phyloP scores from a whole-genome alignment of 2,113 vertebrate genomes.

The Ranitomeya variabilis region DNA sequence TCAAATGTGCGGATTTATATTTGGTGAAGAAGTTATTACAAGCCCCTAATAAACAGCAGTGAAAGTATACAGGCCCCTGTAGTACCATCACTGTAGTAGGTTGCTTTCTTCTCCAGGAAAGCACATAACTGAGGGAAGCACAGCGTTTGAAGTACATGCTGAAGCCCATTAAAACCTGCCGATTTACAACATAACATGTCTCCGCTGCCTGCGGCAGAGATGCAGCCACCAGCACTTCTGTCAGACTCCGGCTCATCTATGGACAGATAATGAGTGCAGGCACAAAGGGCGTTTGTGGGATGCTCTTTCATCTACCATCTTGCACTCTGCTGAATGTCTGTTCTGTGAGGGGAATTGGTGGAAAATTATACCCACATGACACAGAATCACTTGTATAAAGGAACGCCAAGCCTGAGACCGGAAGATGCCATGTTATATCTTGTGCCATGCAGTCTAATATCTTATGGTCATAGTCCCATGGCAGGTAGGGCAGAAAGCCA shows the following conservation, averaged over 20 bases:
- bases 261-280: background rate
- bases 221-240: conserved; percentile 28
- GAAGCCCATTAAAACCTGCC: conserved; percentile 34
- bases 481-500: background rate
- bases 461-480: background rate
- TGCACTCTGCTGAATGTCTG: conserved; percentile 23
- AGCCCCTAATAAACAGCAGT: background rate
- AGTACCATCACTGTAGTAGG: background rate
- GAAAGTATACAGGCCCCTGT: background rate
- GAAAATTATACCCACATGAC: background rate
- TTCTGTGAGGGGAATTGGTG: background rate
- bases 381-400: background rate
- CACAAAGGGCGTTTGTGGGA: conserved; percentile 40
- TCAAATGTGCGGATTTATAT: background rate
- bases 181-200: conserved; percentile 20
- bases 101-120: background rate
- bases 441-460: background rate
- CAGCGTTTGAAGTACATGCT: background rate
- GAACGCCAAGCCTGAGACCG: background rate
- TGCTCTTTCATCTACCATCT: conserved; percentile 23
- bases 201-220: background rate
- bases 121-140: background rate
- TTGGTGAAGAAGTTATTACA: background rate
- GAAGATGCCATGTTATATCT: background rate
- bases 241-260: background rate